Conservation (phyloP, 2,113 vertebrate genomes). For the Lethenteron camtschaticum region DNA sequence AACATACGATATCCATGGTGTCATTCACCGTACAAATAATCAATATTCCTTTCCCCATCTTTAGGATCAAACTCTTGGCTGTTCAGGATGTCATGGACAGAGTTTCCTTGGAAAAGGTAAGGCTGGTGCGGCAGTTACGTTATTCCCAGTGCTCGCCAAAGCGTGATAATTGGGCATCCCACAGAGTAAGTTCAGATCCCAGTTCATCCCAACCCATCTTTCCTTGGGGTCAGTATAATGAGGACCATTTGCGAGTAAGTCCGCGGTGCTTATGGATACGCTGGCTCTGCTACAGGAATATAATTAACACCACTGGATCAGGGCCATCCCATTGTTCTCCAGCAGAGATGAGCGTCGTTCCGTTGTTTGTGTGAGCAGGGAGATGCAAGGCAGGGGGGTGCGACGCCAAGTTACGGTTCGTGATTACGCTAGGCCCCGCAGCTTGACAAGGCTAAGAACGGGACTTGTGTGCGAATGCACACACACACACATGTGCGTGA, state of each 20-base stretch:
- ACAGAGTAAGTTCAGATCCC: neutral
- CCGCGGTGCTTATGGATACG: neutral
- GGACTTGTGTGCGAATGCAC: no score
- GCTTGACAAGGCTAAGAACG: no score
- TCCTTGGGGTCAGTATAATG: neutral
- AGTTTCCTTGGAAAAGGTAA: slow-evolving; percentile 10
- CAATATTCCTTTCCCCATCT: slow-evolving; percentile 1
- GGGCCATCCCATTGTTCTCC: no score
- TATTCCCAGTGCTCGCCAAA: no score
- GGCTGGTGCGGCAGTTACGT: neutral
- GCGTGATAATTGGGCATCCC: neutral
- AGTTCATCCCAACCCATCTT: neutral
- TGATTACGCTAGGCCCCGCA: no score
- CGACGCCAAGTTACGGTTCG: no score
- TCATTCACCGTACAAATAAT: neutral
- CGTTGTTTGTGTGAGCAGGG: no score
- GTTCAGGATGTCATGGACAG: slow-evolving; percentile 9
- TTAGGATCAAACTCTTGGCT: slow-evolving; percentile 9
- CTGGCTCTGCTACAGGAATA: neutral
- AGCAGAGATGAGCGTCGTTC: no score
- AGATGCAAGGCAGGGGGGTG: no score
- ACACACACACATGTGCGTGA: no score
- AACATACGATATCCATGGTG: neutral
- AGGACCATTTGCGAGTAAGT: neutral
- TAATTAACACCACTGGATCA: no score